A percentile compares a stretch with the other conserved stretches of the same genome.
Conservation (phyloP, 2,797 vertebrate genomes). For the Amblyopsis hoosieri region DNA sequence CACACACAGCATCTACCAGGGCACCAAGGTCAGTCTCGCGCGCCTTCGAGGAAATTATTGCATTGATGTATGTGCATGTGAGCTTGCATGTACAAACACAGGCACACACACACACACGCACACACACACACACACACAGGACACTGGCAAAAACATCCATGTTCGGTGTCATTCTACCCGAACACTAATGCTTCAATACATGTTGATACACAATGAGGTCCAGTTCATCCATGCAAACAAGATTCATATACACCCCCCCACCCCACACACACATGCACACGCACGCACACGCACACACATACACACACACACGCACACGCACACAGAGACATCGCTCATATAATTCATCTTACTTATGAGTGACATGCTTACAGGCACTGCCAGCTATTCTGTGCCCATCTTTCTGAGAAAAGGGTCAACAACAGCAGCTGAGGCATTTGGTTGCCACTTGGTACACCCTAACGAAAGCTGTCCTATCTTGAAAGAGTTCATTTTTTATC, state of each 20-base stretch:
- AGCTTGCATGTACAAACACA: conserved; percentile 10
- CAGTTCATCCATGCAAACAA: conserved; percentile 9
- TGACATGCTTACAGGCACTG: conserved; percentile 44
- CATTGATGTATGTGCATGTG: conserved; percentile 11
- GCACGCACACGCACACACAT: not conserved
- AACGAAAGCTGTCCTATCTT: conserved; percentile 73
- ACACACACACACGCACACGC: not conserved
- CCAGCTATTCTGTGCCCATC: conserved; percentile 42
- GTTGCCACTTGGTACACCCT: conserved; percentile 59
- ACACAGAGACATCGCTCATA: conserved; percentile 16
- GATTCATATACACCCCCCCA: conserved; percentile 8
- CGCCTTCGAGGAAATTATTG: conserved; percentile 32
- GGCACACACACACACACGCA: not conserved
- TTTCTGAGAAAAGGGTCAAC: conserved; percentile 49
- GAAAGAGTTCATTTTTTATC: conserved; percentile 76
- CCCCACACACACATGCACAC: not conserved
- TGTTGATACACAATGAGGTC: not conserved
- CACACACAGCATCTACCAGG: conserved; percentile 37
- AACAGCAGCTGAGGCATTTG: conserved; percentile 59
- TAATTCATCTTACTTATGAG: conserved; percentile 44
- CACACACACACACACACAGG: conserved; percentile 4
- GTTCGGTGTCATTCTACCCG: not conserved
- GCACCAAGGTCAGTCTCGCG: conserved; percentile 34
- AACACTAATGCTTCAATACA: not conserved
- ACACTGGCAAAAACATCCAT: not conserved